These are phyloP conservation scores for Cyanoderma ruficeps DNA, from an alignment of 2,113 vertebrate species.

Conservation along the genomic window DNA sequence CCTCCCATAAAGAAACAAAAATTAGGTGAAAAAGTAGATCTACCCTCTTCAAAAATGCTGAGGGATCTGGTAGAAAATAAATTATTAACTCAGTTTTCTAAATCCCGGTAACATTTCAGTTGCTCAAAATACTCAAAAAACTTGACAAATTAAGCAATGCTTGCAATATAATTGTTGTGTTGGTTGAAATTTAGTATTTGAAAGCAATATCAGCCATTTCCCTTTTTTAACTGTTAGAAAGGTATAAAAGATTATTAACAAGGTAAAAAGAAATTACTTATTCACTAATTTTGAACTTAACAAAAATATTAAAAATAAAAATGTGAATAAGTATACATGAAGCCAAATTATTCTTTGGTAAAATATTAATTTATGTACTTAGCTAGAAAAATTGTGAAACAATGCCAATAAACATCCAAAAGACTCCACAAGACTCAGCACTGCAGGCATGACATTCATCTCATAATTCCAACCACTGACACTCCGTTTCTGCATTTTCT, in stretches of 20 bases:
- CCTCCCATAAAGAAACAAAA: neutral
- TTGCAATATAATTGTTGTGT: neutral
- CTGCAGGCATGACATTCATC: neutral
- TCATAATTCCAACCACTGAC: neutral
- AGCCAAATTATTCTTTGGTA: neutral
- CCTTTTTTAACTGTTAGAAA: neutral
- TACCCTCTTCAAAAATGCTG: neutral
- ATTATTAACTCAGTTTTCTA: neutral
- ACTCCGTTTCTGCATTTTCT: neutral
- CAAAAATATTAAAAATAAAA: neutral
- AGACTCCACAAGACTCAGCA: neutral
- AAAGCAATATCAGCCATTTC: neutral
- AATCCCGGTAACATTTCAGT: neutral
- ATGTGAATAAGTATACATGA: neutral
- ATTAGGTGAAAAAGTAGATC: neutral
- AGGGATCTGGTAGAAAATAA: neutral
- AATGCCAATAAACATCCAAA: neutral
- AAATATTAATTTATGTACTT: neutral
- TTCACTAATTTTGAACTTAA: neutral
- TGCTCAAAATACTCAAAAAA: neutral
- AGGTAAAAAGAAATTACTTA: neutral
- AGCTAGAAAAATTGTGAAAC: neutral
- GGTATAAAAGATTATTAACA: neutral
- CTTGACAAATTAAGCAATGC: neutral
- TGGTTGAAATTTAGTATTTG: neutral